phyloP scores from a whole-genome alignment of 2,797 vertebrate species.

The Muscicapa striata region DNA sequence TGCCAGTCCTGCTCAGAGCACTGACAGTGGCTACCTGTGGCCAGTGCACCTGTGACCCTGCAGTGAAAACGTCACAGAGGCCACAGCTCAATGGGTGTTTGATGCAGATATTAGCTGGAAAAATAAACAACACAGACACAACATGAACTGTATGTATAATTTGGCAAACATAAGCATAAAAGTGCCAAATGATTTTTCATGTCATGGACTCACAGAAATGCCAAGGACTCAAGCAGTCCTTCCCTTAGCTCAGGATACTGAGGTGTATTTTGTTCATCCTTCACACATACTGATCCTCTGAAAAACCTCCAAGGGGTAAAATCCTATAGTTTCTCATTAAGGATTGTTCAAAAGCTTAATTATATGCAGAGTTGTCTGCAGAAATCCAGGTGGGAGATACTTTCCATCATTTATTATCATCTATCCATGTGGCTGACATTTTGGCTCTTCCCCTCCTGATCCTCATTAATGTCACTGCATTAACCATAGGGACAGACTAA shows the following conservation, averaged over 20 bases:
- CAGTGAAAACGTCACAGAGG: neutral
- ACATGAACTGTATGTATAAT: fast-evolving
- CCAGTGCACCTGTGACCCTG: neutral
- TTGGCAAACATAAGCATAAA: neutral
- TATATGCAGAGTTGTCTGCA: neutral
- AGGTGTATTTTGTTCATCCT: neutral
- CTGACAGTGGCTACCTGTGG: neutral
- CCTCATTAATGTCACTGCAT: neutral
- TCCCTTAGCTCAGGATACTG: neutral
- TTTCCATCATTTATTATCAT: neutral
- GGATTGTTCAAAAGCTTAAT: neutral
- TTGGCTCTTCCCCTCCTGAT: neutral
- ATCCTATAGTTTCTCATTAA: neutral
- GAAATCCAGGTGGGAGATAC: neutral
- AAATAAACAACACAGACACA: neutral
- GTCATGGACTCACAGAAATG: neutral
- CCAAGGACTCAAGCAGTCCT: neutral
- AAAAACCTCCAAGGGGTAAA: neutral
- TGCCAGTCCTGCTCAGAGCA: neutral
- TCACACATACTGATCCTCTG: neutral
- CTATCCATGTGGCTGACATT: neutral
- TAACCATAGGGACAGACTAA: neutral
- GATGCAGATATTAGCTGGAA: neutral
- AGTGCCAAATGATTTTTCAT: neutral
- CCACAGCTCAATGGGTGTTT: neutral